Conservation (phyloP, 2,113 vertebrate genomes). For the Sminthopsis crassicaudata region DNA sequence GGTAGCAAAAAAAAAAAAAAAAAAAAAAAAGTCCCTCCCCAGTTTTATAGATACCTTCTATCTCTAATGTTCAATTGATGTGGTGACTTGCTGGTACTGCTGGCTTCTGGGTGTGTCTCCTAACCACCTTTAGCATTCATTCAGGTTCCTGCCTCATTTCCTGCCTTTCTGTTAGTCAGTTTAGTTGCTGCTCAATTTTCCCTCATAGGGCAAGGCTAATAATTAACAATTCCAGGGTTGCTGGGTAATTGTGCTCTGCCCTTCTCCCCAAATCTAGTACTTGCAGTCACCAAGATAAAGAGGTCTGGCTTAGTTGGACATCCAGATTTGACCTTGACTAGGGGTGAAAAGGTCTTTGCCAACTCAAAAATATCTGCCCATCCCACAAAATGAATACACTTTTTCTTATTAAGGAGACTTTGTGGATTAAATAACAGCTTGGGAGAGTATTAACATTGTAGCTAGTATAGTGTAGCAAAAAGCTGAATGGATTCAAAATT, state of each 20-base stretch:
- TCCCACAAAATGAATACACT: neutral
- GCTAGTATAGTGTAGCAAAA: neutral
- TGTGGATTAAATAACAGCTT: neutral
- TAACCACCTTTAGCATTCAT: constrained; percentile 46
- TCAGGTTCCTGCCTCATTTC: neutral
- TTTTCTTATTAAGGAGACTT: neutral
- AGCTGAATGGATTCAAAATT: neutral
- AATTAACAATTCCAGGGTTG: neutral
- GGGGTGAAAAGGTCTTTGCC: neutral
- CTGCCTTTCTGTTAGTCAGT: neutral
- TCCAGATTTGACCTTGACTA: neutral
- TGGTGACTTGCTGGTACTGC: constrained; percentile 48
- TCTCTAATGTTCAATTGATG: constrained; percentile 1
- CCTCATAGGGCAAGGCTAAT: constrained; percentile 19
- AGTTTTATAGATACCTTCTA: constrained; percentile 4
- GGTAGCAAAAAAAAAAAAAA: too few species aligned
- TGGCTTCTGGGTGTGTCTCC: constrained; percentile 28
- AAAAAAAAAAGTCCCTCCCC: neutral
- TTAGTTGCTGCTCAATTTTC: constrained; percentile 9
- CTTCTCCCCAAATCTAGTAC: neutral
- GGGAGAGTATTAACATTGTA: neutral
- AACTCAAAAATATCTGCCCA: neutral
- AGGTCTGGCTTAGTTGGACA: constrained; percentile 5
- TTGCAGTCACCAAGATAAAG: constrained; percentile 22
- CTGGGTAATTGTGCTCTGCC: constrained; percentile 7